Evolutionary conservation across 2,888 invertebrate species (phyloP).

Genomic region (Sarcophaga rosellei): DNA sequence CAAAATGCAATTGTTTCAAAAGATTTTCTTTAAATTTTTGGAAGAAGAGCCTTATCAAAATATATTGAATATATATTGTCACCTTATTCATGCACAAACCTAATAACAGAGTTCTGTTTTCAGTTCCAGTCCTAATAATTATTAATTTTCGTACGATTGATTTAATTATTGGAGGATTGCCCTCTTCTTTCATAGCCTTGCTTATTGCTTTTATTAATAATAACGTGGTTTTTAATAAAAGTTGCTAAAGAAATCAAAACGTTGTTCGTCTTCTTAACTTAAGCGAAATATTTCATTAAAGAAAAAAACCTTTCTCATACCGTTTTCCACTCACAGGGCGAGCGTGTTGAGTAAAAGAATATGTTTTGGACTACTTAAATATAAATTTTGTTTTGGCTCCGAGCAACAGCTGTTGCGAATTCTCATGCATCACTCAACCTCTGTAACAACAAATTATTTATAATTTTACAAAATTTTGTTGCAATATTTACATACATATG

Average conservation of each 20-base stretch:
- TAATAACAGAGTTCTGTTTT: no score
- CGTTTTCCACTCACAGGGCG: no score
- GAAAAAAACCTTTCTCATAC: constrained; percentile 20
- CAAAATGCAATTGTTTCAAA: no score
- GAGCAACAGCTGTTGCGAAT: constrained; percentile 62
- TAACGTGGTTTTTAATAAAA: not conserved
- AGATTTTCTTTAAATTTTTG: no score
- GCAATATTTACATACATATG: not conserved
- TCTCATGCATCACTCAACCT: constrained; percentile 55
- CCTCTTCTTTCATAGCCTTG: not conserved
- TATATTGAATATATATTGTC: no score
- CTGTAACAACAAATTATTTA: not conserved
- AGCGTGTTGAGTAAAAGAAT: constrained; percentile 26
- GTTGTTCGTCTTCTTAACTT: not conserved
- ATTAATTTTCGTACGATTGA: no score
- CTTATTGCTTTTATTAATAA: not conserved
- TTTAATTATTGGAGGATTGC: not conserved
- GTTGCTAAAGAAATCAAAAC: not conserved
- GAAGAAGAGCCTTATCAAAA: no score
- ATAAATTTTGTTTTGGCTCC: constrained; percentile 48
- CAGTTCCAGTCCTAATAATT: no score
- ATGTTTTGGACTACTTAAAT: constrained; percentile 37
- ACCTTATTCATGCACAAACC: no score
- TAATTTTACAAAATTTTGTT: constrained; percentile 19
- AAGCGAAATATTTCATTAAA: constrained; percentile 12